Base-by-base conservation (phyloP, 2,888 invertebrate genomes). In the Cantharis flavilabris region DNA sequence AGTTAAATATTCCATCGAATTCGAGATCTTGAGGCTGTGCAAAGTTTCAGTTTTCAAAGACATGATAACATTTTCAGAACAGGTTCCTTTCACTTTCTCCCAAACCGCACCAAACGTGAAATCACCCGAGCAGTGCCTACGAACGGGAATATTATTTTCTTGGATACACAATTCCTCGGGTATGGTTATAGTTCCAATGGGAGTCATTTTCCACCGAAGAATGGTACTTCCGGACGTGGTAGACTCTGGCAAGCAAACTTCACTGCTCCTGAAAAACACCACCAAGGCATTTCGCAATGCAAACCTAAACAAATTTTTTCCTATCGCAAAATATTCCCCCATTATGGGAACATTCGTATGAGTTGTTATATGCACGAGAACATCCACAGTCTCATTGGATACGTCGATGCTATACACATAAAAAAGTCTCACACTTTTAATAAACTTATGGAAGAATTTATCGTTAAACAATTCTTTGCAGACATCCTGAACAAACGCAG, bases 81-180 rank as follows among this genome's bases (percentile, higher is more conserved):
- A 87, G 5, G 73, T 71, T 69, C 79, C 74, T 18, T 88, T 87
- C 0, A 90, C 83, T 3, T 86, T 75, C 33, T 89, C 89, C 93
- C 93, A 93, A 69, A 83, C 81, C 23, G 91, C 91, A 11, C 93
- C 93, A 7, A 88, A 82, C 4, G 91, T 83, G 83, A 92, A 93
- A 75, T 91, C 89, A 1, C 93, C 93, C 9, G 83, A 73, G 82
- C 93, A 94, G 72, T 86, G 86, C 80, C 93, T 88, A 26, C 89
- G 90, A 2, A 92, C 89, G 1, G 92, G 93, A 73, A 92, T 86
- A 1, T 91, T 91, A 83, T 91, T 90, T 7, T 85, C 83, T 85
- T 91, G 90, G 64, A 93, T 86, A 81, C 93, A 93, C 71, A 92
- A 88, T 80, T 91, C 89, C 64, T 88, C 87, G 1, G 92, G 90